Evolutionary conservation across 2,113 vertebrate species (phyloP), one percentile per base, ranked within the genome.

Genomic region (Petrocephalus microphthalmus): DNA sequence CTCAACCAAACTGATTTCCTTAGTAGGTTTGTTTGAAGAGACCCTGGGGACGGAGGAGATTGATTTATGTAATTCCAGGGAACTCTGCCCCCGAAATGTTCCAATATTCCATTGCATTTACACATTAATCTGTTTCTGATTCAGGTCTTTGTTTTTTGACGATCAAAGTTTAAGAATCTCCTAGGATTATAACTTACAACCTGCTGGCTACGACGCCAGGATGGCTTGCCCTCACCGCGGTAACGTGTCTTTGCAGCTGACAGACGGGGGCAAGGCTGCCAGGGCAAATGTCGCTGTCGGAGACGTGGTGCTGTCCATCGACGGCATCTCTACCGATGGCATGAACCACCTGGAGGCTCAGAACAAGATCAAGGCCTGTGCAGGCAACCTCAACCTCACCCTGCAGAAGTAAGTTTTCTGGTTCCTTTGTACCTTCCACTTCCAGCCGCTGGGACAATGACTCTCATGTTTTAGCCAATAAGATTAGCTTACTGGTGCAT

Each of bases 291-390:
- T 99, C 20, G 94, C 95, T 2, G 96, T 99, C 42, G 97, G 98
- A 13, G 98, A 99, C 53, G 90, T 97, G 92, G 97, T 99, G 91
- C 94, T 99, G 90, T 97, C 96, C 92, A 99, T 99, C 37, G 97
- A 98, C 45, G 98, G 98, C 64, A 95, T 99, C 92, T 95, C 95
- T 91, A 97, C 98, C 0, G 97, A 98, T 0, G 96, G 97, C 71
- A 98, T 99, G 98, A 98, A 98, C 93, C 98, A 99, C 88, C 96
- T 99, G 54, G 98, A 99, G 94, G 98, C 98, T 74, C 98, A 99
- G 93, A 99, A 98, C 96, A 99, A 98, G 94, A 99, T 99, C 93
- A 99, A 99, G 93, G 96, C 94, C 10, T 97, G 97, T 90, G 92
- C 96, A 25, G 97, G 95, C 89, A 97, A 98, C 90, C 95, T 99